Conservation (phyloP, 2,888 invertebrate genomes). For the Germaria angustata region DNA sequence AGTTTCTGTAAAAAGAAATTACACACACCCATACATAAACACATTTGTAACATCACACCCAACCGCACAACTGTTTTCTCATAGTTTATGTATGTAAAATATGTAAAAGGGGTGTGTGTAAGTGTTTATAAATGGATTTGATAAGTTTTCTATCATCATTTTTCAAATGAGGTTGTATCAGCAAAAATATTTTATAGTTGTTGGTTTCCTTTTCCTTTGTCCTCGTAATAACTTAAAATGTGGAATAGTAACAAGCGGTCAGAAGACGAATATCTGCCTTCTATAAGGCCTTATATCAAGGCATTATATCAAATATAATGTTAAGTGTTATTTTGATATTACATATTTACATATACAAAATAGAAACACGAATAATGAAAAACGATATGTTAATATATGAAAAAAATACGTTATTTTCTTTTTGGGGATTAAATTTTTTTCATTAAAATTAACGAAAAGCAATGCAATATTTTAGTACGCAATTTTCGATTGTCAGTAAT, state of each 20-base stretch:
- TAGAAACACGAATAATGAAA: too few relatives aligned
- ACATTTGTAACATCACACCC: not conserved
- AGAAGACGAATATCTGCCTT: not conserved
- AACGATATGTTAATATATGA: too few relatives aligned
- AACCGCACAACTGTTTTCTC: not conserved
- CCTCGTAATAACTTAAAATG: slow-evolving; percentile 12
- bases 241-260: not conserved
- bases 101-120: not conserved
- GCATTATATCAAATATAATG: too few relatives aligned
- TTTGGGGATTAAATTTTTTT: too few relatives aligned
- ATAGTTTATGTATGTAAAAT: not conserved
- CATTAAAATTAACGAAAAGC: too few relatives aligned
- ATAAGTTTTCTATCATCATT: slow-evolving; percentile 24
- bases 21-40: not conserved
- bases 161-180: slow-evolving; percentile 27
- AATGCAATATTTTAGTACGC: too few relatives aligned
- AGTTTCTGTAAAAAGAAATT: not conserved
- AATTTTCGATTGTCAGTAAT: too few relatives aligned
- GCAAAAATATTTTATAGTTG: slow-evolving; percentile 25
- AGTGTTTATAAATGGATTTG: slow-evolving; percentile 1
- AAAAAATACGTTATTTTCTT: too few relatives aligned
- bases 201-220: not conserved
- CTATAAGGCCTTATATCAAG: not conserved
- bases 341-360: too few relatives aligned
- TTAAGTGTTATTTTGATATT: too few relatives aligned